Evolutionary conservation across 1,140 invertebrate species (phyloP).

Genomic region (Tetraneura akinire): DNA sequence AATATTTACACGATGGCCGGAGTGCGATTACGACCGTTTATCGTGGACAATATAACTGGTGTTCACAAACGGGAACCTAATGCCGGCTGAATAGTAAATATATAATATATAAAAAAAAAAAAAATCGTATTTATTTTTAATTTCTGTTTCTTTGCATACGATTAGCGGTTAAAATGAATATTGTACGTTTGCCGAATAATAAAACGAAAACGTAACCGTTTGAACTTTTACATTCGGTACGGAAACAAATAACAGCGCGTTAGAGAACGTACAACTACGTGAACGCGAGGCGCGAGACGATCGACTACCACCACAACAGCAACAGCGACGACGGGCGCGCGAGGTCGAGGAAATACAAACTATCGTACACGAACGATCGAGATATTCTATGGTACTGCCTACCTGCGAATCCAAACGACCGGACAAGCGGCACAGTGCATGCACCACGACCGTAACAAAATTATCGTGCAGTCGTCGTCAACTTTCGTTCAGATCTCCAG

Average conservation of each 20-base stretch:
- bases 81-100: no score
- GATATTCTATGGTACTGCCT: slow-evolving; percentile 6
- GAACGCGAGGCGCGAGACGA: slow-evolving; percentile 4
- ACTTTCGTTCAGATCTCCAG: background rate
- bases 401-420: background rate
- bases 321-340: background rate
- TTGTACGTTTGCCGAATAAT: background rate
- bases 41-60: background rate
- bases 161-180: background rate
- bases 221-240: background rate
- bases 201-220: background rate
- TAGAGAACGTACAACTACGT: no score
- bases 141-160: background rate
- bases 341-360: slow-evolving; percentile 40
- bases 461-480: slow-evolving; percentile 16
- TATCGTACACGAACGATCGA: background rate
- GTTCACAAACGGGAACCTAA: no score
- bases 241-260: background rate
- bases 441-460: slow-evolving; percentile 7
- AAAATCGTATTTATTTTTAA: background rate
- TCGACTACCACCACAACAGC: no score
- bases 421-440: slow-evolving; percentile 33
- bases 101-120: background rate
- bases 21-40: background rate
- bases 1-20: no score